A percentile compares a stretch with the other conserved stretches of the same genome.
Conservation (phyloP, 1,140 invertebrate species). For the Drosophila tropicalis region DNA sequence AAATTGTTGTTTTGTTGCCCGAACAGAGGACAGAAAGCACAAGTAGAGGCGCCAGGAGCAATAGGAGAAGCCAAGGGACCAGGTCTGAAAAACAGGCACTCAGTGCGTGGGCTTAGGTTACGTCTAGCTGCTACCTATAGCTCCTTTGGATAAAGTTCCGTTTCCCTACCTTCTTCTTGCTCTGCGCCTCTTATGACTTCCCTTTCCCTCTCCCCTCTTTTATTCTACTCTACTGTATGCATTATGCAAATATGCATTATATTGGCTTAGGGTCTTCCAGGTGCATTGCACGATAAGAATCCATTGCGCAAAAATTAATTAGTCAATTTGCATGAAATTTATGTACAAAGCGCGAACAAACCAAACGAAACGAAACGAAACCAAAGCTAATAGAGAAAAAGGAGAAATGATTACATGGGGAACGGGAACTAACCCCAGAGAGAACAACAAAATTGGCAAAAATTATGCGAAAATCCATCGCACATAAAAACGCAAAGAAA, state of each 20-base stretch:
- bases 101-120: conserved; percentile 17
- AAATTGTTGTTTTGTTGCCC: conserved; percentile 65
- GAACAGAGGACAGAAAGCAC: not conserved
- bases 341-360: conserved; percentile 81
- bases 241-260: conserved; percentile 68
- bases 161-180: not conserved
- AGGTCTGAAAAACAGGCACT: conserved; percentile 1
- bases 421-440: too few relatives aligned
- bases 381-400: not conserved
- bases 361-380: conserved; percentile 62
- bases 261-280: conserved; percentile 35
- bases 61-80: not conserved
- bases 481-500: too few relatives aligned
- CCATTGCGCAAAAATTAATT: conserved; percentile 79
- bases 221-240: conserved; percentile 18
- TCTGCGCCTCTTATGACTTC: not conserved
- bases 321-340: conserved; percentile 81
- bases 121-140: not conserved
- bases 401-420: not conserved
- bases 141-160: not conserved
- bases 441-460: not conserved
- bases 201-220: not conserved
- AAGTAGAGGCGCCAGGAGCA: not conserved
- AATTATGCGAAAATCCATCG: too few relatives aligned
- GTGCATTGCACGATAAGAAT: conserved; percentile 77